A percentile compares a stretch with the other conserved stretches of the same genome.
phyloP scores from a whole-genome alignment of 2,797 vertebrate species.

The Octomys mimax region DNA sequence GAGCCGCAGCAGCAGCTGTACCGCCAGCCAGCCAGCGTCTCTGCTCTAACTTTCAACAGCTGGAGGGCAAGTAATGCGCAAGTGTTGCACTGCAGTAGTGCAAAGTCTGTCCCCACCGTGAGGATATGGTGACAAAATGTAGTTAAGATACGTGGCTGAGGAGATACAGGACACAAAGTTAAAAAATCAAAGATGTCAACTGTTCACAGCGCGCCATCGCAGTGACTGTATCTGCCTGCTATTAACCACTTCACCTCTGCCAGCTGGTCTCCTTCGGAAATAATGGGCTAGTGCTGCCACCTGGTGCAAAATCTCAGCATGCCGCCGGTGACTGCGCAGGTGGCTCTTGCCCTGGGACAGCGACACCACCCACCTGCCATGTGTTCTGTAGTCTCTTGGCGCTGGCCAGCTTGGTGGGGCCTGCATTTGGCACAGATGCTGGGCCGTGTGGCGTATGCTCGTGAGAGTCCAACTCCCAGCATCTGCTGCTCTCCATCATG shows the following conservation, averaged over 20 bases:
- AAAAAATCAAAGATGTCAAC: constrained; percentile 87
- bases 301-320: constrained; percentile 65
- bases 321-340: constrained; percentile 48
- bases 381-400: constrained; percentile 85
- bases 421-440: constrained; percentile 83
- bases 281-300: constrained; percentile 73
- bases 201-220: constrained; percentile 86
- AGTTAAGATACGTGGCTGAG: constrained; percentile 88
- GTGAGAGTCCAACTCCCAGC: constrained; percentile 86
- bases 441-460: constrained; percentile 71
- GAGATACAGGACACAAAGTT: constrained; percentile 87
- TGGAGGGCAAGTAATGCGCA: constrained; percentile 97
- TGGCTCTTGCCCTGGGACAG: constrained; percentile 64
- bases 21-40: constrained; percentile 78
- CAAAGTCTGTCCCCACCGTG: constrained; percentile 92
- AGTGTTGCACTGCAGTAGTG: constrained; percentile 93
- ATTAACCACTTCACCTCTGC: constrained; percentile 75
- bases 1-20: constrained; percentile 87
- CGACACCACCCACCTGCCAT: constrained; percentile 75
- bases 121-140: constrained; percentile 89
- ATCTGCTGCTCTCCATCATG: constrained; percentile 86
- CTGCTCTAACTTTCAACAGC: constrained; percentile 88
- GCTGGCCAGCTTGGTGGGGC: constrained; percentile 85
- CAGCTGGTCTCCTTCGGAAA: too few relatives aligned
- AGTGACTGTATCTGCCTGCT: constrained; percentile 85